Evolutionary conservation across 2,113 vertebrate genomes (phyloP).

Genomic region (Pleuronectes platessa): DNA sequence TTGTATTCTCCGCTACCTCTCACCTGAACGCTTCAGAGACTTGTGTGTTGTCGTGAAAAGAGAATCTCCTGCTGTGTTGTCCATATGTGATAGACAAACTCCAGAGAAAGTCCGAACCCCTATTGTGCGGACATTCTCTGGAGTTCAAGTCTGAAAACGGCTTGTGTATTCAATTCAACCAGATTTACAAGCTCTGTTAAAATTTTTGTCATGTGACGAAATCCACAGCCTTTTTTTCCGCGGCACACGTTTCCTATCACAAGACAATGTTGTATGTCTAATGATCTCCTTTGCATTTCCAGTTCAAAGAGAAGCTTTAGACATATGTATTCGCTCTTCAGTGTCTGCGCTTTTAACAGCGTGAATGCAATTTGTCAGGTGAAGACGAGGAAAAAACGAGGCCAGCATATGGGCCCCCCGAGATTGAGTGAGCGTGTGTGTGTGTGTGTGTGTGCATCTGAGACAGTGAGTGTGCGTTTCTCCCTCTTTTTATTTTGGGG

Average conservation of each 20-base stretch:
- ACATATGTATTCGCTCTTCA: slow-evolving; percentile 69
- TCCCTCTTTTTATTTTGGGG: slow-evolving; percentile 81
- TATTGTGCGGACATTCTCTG: too few species aligned
- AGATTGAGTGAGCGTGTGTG: slow-evolving; percentile 20
- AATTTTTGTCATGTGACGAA: slow-evolving; percentile 39
- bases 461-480: slow-evolving; percentile 34
- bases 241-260: slow-evolving; percentile 38
- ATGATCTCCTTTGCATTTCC: slow-evolving; percentile 63
- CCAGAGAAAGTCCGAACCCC: too few species aligned
- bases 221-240: slow-evolving; percentile 47
- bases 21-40: too few species aligned
- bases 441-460: slow-evolving; percentile 11
- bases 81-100: too few species aligned
- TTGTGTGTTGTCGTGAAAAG: too few species aligned
- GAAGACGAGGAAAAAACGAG: slow-evolving; percentile 71
- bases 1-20: too few species aligned
- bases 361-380: slow-evolving; percentile 78
- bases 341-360: slow-evolving; percentile 55
- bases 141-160: background rate
- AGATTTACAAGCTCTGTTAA: slow-evolving; percentile 22
- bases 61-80: too few species aligned
- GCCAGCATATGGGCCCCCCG: slow-evolving; percentile 62
- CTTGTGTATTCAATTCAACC: background rate
- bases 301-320: slow-evolving; percentile 70
- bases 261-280: slow-evolving; percentile 66